Base-by-base conservation (phyloP, 2,113 vertebrate species). In the Otus sunia region DNA sequence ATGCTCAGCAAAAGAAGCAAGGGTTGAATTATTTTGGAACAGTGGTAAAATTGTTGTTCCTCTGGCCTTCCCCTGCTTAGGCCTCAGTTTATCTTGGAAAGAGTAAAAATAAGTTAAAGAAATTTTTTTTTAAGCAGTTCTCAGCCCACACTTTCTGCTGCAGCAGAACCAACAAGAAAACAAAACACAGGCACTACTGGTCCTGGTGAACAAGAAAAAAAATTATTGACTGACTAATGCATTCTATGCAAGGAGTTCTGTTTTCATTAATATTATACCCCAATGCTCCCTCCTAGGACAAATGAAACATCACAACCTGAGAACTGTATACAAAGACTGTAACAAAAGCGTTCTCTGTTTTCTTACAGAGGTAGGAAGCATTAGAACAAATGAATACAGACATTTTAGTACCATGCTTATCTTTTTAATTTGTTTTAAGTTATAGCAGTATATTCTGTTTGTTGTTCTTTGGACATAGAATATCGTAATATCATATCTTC, bases 351-450 rank as follows among this genome's bases (percentile, higher is more conserved):
- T 25, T 50, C 9, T 41, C 53, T 37, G 5, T 25, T 64, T 68
- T 62, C 37, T 72, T 68, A 8, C 6, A 41, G 14, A 37, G 7
- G 7, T 47, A 32, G 27, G 47, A 72, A 78, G 10, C 39, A 62
- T 34, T 20, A 60, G 21, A 11, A 59, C 4, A 30, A 82, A 29
- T 0, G 3, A 26, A 39, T 0, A 47, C 8, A 36, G 26, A 37
- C 0, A 47, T 58, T 85, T 90, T 56, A 90, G 36, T 47, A 11
- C 18, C 7, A 10, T 3, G 7, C 9, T 71, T 58, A 15, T 23
- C 12, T 58, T 89, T 30, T 39, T 26, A 14, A 25, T 73, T 76
- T 34, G 8, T 58, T 81, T 69, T 25, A 50, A 49, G 9, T 49
- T 58, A 25, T 4, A 45, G 11, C 6, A n/a, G 11, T 23, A 20